phyloP scores from a whole-genome alignment of 2,113 vertebrate species.

The Brachirus orientalis region DNA sequence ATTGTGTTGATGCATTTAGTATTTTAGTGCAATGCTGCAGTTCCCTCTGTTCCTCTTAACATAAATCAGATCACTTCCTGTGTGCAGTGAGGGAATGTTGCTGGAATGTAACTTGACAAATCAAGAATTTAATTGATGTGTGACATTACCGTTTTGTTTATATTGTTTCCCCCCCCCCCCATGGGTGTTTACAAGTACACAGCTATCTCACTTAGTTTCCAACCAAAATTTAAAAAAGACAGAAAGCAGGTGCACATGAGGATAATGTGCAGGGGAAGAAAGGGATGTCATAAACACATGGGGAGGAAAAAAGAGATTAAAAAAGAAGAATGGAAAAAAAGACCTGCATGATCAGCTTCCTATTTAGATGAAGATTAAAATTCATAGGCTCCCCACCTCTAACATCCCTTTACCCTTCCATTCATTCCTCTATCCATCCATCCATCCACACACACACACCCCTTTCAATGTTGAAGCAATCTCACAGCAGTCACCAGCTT shows the following conservation, averaged over 20 bases:
- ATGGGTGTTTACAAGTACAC: no score
- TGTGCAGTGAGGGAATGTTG: no score
- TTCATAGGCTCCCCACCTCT: constrained; percentile 91
- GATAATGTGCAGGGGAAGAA: not conserved
- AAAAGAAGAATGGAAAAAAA: constrained; percentile 9
- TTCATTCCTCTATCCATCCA: constrained; percentile 59
- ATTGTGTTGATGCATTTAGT: no score
- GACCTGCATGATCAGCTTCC: constrained; percentile 83
- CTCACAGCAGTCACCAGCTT: constrained; percentile 95
- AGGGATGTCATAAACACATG: constrained; percentile 17
- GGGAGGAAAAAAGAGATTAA: not conserved
- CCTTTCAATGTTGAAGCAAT: constrained; percentile 92
- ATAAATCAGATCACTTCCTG: no score
- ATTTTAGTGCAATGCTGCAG: no score
- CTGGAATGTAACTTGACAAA: no score
- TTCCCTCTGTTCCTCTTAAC: no score
- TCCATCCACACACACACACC: constrained; percentile 15
- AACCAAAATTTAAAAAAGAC: no score
- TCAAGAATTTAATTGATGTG: no score
- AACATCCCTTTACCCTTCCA: constrained; percentile 72
- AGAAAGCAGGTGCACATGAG: not conserved
- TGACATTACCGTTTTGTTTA: no score
- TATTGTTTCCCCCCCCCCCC: no score
- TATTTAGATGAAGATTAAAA: constrained; percentile 96
- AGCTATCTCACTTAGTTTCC: no score